Evolutionary conservation across 2,888 invertebrate genomes (phyloP), one percentile per base, ranked within the genome.

Genomic region (Ormyrus thymus): DNA sequence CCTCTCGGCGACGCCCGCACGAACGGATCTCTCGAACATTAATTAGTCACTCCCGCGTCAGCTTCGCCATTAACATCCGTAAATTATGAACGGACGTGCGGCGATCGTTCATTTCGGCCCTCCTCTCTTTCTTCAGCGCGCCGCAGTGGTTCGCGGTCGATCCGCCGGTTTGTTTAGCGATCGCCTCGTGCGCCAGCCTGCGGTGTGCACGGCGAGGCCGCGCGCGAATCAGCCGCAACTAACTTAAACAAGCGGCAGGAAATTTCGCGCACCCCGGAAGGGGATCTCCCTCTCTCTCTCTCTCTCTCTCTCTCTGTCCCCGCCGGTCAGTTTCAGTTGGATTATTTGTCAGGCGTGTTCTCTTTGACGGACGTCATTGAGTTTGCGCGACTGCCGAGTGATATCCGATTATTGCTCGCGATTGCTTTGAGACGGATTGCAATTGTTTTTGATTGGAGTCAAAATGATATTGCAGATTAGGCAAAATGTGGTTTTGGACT

Each of bases 211-310:
- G 9, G 10, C 53, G 61, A 6, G 8, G 11, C 53, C 10, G 43
- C 13, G 13, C 5, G 6, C 11, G 48, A 45, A 43, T 29, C 0
- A 64, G 64, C 11, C 2, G 11, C 10, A 13, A 45, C 11, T 56
- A 65, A 74, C 58, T 74, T 58, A 74, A 74, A 74, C 10, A 72
- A 53, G 62, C n/a, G 50, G 7, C 65, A 65, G 73, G 64, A 65
- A 65, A 74, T 74, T 74, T 73, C 64, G 64, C 56, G 50, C 9
- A 58, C 50, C 46, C 46, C 56, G n/a, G 13, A 69, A 29, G 4
- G 29, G 29, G 29, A 29, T 29, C 3, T 29, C 3, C 4, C 3
- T 29, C 4, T 29, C 4, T 29, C 29, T 29, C 29, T 29, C 1
- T 29, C 29, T 29, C 29, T 29, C 29, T 29, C 1, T 29, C 29